Evolutionary conservation across 2,113 vertebrate species (phyloP).

Genomic region (Spizaetus ornatus): DNA sequence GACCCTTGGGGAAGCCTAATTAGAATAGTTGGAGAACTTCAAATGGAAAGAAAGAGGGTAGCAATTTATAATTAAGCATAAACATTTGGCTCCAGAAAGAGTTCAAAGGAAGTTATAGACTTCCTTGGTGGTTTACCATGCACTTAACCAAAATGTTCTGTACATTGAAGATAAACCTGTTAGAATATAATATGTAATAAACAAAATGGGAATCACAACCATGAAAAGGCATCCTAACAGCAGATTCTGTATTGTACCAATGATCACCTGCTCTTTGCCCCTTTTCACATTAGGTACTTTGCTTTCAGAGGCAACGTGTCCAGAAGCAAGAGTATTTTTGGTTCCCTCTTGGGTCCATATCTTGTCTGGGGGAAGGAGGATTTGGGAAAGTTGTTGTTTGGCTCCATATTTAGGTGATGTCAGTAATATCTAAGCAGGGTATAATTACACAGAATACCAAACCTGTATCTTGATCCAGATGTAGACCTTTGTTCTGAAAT

Average conservation of each 20-base stretch:
- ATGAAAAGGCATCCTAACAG: not conserved
- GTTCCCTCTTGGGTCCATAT: not conserved
- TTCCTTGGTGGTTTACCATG: not conserved
- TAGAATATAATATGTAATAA: not conserved
- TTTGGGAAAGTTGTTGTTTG: not conserved
- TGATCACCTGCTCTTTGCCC: not conserved
- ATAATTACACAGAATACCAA: not conserved
- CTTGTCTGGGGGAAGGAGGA: not conserved
- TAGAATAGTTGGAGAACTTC: not conserved
- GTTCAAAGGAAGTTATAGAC: not conserved
- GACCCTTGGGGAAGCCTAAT: constrained; percentile 37
- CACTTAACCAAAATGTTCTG: not conserved
- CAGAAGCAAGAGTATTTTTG: not conserved
- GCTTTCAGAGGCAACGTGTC: not conserved
- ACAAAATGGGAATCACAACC: not conserved
- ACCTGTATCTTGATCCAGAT: not conserved
- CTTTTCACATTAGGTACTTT: not conserved
- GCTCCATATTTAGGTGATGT: not conserved
- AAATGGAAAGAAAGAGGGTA: not conserved
- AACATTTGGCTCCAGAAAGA: not conserved
- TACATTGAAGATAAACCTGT: not conserved
- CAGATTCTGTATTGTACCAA: not conserved
- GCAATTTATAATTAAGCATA: constrained; percentile 26
- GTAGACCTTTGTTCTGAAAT: not conserved
- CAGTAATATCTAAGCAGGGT: not conserved